Conservation (phyloP, 1,140 invertebrate genomes). For the Pinna nobilis region DNA sequence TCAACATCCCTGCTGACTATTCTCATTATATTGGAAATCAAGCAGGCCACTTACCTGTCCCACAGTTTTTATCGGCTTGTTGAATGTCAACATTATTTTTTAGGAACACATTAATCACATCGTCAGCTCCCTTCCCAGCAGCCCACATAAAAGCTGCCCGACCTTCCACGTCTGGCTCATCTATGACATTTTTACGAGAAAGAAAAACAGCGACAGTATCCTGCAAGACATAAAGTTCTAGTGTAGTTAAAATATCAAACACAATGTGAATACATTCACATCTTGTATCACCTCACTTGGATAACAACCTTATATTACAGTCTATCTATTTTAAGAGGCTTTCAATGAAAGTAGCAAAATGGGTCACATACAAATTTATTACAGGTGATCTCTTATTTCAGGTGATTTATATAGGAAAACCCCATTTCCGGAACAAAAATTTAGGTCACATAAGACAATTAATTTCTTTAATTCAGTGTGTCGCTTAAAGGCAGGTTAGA, state of each 20-base stretch:
- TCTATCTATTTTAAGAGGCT: too few species aligned
- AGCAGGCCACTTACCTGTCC: slow-evolving; percentile 58
- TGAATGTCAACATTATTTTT: slow-evolving; percentile 70
- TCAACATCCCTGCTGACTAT: background rate
- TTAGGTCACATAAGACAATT: too few species aligned
- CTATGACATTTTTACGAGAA: slow-evolving; percentile 61
- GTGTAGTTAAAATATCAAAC: background rate
- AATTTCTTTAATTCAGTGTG: too few species aligned
- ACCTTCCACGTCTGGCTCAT: slow-evolving; percentile 73
- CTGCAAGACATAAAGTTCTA: slow-evolving; percentile 53
- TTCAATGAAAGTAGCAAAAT: too few species aligned
- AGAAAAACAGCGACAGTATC: slow-evolving; percentile 74
- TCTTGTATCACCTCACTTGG: too few species aligned
- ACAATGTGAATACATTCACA: background rate
- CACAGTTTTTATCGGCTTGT: slow-evolving; percentile 73
- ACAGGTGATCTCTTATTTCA: too few species aligned
- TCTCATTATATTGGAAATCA: background rate
- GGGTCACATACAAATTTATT: too few species aligned
- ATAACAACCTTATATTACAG: too few species aligned
- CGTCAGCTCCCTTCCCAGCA: slow-evolving; percentile 72
- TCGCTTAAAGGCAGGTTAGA: too few species aligned
- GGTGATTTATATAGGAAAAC: too few species aligned
- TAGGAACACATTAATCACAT: slow-evolving; percentile 69
- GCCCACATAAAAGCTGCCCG: slow-evolving; percentile 75
- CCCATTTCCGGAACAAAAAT: too few species aligned